Base-by-base conservation (phyloP, 2,797 vertebrate species). In the Lutjanus argentimaculatus region DNA sequence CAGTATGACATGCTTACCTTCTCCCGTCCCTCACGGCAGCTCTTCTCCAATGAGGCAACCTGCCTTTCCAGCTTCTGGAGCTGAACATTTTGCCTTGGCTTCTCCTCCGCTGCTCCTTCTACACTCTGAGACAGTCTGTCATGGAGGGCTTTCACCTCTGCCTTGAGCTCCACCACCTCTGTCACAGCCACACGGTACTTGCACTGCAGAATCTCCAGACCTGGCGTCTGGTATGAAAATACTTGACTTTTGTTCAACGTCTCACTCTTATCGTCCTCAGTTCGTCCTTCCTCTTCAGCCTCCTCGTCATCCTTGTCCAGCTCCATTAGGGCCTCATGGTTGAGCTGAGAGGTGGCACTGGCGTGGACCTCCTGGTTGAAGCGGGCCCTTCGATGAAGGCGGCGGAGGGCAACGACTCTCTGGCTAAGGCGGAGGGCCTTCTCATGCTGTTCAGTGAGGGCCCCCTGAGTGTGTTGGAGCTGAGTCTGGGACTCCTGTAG, bases 121-220 rank as follows among this genome's bases (percentile, higher is more conserved):
- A 94, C 91, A 4, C 92, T 94, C 71, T 97, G 96, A 75, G 96
- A 96, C 63, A 98, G 96, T 88, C 95, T 96, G 73, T 98, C 97
- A 75, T 96, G 97, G 75, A 98, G 96, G 80, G 93, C 91, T 91
- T 97, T 98, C 71, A 99, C 91, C 94, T 99, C 97, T 0, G 96
- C 96, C 91, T 99, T 99, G 52, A 99, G 96, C 83, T 98, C 97
- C 21, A 99, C 97, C 85, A 98, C 97, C 88, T 99, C 98, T 0
- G 97, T 98, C 77, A 99, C 97, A 0, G 98, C 98, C 80, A 99
- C 96, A 68, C 97, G 96, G 87, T 99, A 99, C 93, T 99, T 99
- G 90, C 97, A 98, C 80, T 98, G 97, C 22, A 99, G 90, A 75
- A 99, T 97, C 92, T 99, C 98, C 66, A 98, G 90, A 65, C 97